These are phyloP conservation scores for Dromius quadrimaculatus DNA, from an alignment of 2,888 invertebrate species.

Conservation along the genomic window DNA sequence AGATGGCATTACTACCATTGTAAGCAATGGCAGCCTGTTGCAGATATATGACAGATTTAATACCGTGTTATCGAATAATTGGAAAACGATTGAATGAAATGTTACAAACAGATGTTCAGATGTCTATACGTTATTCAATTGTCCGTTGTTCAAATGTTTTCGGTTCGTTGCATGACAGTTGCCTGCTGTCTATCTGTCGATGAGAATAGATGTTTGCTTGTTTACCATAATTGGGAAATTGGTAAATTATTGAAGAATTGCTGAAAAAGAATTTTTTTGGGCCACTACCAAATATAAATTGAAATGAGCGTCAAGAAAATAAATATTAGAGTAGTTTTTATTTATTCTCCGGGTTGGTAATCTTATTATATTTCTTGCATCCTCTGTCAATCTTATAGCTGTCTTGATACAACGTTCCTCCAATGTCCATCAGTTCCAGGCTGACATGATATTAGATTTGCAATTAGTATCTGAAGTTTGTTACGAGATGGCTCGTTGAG, in stretches of 20 bases:
- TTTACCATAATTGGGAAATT: no score
- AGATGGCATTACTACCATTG: constrained; percentile 7
- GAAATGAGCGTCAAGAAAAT: no score
- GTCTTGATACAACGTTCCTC: no score
- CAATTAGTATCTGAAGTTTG: constrained; percentile 18
- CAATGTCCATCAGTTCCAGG: neutral
- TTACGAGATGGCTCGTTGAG: neutral
- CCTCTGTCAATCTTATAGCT: neutral
- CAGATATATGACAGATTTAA: constrained; percentile 18
- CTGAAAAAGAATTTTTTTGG: no score
- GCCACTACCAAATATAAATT: no score
- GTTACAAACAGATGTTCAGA: constrained; percentile 31
- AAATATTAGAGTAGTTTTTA: no score
- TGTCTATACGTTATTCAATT: constrained; percentile 16
- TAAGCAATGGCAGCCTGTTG: constrained; percentile 11
- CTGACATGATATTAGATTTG: constrained; percentile 11
- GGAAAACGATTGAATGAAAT: constrained; percentile 32
- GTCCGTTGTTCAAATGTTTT: constrained; percentile 18
- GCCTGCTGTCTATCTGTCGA: neutral
- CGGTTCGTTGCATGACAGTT: constrained; percentile 8
- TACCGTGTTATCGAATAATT: constrained; percentile 20
- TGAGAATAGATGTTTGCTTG: no score
- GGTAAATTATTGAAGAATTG: no score
- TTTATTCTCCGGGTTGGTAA: no score
- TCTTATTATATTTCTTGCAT: neutral